These are phyloP conservation scores for Stomorhina lunata DNA, from an alignment of 2,888 invertebrate genomes.

Conservation along the genomic window DNA sequence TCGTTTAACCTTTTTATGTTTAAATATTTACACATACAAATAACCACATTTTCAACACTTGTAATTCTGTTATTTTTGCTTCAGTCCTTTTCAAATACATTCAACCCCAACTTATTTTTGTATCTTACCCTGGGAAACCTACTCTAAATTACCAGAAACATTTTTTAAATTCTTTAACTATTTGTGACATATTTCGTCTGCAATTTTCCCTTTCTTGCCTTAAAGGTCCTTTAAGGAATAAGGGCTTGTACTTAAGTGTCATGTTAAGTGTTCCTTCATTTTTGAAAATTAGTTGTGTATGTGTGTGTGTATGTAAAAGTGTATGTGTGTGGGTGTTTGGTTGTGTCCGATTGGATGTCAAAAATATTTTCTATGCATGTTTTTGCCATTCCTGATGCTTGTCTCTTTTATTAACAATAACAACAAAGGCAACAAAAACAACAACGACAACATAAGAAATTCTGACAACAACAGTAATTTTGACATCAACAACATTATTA, in stretches of 20 bases:
- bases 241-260: too few species aligned
- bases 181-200: too few species aligned
- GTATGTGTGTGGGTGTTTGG: neutral
- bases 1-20: neutral
- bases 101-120: too few species aligned
- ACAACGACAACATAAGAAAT: conserved; percentile 15
- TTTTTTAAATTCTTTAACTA: too few species aligned
- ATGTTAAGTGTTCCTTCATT: neutral
- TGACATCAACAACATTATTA: conserved; percentile 49
- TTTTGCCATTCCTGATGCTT: conserved; percentile 29
- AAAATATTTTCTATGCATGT: conserved; percentile 34
- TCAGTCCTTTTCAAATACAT: too few species aligned
- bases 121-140: too few species aligned
- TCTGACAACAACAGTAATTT: conserved; percentile 30
- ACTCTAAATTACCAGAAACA: too few species aligned
- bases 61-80: too few species aligned
- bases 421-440: neutral
- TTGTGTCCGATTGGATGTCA: neutral
- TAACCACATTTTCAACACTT: conserved; percentile 43
- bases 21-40: conserved; percentile 27
- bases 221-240: too few species aligned
- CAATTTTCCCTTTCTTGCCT: too few species aligned
- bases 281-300: neutral
- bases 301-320: neutral
- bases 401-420: conserved; percentile 55